These are phyloP conservation scores for Pogonus chalceus DNA, from an alignment of 1,140 invertebrate genomes.

Conservation along the genomic window DNA sequence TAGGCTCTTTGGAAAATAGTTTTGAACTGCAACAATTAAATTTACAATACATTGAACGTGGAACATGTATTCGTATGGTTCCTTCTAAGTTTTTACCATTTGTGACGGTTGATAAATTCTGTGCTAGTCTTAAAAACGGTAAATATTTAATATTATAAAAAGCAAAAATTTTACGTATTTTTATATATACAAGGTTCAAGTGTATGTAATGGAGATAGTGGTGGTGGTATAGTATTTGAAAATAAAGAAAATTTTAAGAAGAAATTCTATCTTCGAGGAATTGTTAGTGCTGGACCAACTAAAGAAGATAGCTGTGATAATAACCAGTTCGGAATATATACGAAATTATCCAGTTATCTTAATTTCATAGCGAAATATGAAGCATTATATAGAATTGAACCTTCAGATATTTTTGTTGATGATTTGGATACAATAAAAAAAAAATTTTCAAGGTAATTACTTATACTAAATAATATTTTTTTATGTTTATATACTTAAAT, in stretches of 20 bases:
- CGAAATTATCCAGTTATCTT: slow-evolving; percentile 15
- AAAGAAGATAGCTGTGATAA: slow-evolving; percentile 22
- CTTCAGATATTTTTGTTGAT: no score
- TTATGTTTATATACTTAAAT: no score
- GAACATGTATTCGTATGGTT: slow-evolving; percentile 8
- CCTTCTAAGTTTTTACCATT: slow-evolving; percentile 6
- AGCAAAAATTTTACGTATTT: no score
- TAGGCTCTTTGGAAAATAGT: slow-evolving; percentile 3
- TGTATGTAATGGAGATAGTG: slow-evolving; percentile 29
- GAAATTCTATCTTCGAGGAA: slow-evolving; percentile 27
- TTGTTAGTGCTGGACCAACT: slow-evolving; percentile 28
- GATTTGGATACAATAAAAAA: no score
- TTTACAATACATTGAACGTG: slow-evolving; percentile 10
- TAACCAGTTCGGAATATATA: slow-evolving; percentile 27
- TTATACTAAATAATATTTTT: slow-evolving; percentile 10
- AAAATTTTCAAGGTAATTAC: no score
- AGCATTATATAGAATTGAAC: no score
- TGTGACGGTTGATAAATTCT: slow-evolving; percentile 21
- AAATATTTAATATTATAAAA: no score
- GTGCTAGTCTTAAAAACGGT: slow-evolving; percentile 14
- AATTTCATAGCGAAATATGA: not conserved
- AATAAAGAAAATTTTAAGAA: slow-evolving; percentile 12
- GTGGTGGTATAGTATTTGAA: slow-evolving; percentile 28
- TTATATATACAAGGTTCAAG: no score
- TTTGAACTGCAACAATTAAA: slow-evolving; percentile 15